Evolutionary conservation across 2,888 invertebrate genomes (phyloP), one percentile per base, ranked within the genome.

Genomic region (Cancer borealis): DNA sequence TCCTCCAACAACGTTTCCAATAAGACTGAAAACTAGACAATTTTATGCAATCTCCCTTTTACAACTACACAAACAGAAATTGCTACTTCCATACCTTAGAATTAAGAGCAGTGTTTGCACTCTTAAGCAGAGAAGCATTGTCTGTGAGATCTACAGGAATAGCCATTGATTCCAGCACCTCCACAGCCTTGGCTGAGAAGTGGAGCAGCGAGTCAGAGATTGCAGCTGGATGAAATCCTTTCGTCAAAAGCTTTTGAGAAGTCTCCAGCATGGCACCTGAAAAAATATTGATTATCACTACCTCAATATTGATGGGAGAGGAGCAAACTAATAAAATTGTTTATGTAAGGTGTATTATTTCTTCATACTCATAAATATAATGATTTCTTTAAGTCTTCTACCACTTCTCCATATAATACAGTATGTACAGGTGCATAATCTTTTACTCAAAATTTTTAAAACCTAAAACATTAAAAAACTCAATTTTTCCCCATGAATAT

Each of bases 121-220:
- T 98, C 97, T 99, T 98, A 95, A 99, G 97, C 88, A 99, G 97
- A 93, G 98, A 98, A 96, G 98, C 98, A 96, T 98, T 98, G 97
- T 99, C 99, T 93, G 97, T 97, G 92, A 99, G 97, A 96, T 99
- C 98, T 92, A 99, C 98, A 30, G 99, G 98, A 87, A 97, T 98
- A 0, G 99, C 97, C 98, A 99, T 99, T 84, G 97, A 97, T 95
- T 97, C 97, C 12, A 99, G 97, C 96, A 99, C 98, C 95, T 97
- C 97, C 93, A 98, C 97, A 95, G 98, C 98, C 96, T 98, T 97
- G 54, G 97, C 96, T 45, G 97, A 97, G 79, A 97, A 99, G 96
- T 98, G 98, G 96, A 99, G 99, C 97, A 99, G 99, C 26, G 99
- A 98, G 96, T 99, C 99, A 5, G 99, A 99, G 96, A 99, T 99